Evolutionary conservation across 2,113 vertebrate genomes (phyloP).

Genomic region (Burhinus bistriatus): DNA sequence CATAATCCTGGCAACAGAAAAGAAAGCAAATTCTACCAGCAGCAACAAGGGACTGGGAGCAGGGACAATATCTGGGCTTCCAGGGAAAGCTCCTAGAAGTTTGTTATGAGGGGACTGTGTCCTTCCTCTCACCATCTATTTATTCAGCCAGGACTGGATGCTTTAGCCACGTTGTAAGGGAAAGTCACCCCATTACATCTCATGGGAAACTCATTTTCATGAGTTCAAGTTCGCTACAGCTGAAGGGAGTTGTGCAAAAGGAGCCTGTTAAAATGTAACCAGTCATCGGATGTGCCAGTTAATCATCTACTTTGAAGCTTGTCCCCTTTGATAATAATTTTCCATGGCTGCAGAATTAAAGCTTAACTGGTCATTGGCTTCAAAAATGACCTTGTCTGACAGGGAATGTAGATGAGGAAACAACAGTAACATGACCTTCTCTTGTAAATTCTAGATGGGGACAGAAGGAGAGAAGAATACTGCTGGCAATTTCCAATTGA

Average conservation of each 20-base stretch:
- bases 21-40: background rate
- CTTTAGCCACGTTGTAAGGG: background rate
- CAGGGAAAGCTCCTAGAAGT: background rate
- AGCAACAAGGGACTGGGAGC: background rate
- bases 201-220: background rate
- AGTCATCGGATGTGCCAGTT: conserved; percentile 44
- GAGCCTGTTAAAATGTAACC: conserved; percentile 45
- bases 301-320: conserved; percentile 53
- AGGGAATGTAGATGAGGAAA: conserved; percentile 52
- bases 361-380: conserved; percentile 45
- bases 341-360: conserved; percentile 55
- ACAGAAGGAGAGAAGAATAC: background rate
- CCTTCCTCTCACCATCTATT: background rate
- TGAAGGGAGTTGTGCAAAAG: conserved; percentile 14
- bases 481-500: background rate
- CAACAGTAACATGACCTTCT: conserved; percentile 30
- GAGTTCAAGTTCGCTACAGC: background rate
- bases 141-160: background rate
- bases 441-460: background rate
- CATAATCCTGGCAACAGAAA: background rate
- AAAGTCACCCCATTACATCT: background rate
- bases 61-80: background rate
- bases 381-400: conserved; percentile 64
- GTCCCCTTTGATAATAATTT: conserved; percentile 60
- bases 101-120: background rate